Percentiles rank a stretch among this genome's conserved stretches.
phyloP scores from a whole-genome alignment of 2,888 invertebrate species.

The Crioceris asparagi region DNA sequence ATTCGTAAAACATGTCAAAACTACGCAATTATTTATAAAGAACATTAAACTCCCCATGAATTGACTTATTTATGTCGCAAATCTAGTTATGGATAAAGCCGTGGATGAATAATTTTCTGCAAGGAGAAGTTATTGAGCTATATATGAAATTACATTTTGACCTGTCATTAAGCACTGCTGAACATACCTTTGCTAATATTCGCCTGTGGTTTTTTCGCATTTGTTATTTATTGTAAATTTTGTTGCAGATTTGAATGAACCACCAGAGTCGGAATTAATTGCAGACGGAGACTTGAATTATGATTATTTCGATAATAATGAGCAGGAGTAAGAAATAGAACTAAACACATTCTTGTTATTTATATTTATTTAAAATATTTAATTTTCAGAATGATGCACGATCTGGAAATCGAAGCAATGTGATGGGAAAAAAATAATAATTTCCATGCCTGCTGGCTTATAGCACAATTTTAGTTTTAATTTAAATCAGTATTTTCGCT shows the following conservation, averaged over 20 bases:
- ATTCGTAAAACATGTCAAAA: no score
- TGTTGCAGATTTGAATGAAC: slow-evolving; percentile 27
- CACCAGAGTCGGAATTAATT: slow-evolving; percentile 28
- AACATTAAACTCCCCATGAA: no score
- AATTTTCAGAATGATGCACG: slow-evolving; percentile 28
- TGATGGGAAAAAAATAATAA: slow-evolving; percentile 13
- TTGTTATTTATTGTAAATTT: neutral
- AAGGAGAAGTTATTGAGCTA: no score
- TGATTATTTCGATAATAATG: slow-evolving; percentile 29
- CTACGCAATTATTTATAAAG: no score
- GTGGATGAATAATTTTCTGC: no score
- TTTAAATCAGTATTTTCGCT: slow-evolving; percentile 12
- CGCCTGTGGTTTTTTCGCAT: no score
- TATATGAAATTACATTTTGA: no score
- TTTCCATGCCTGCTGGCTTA: slow-evolving; percentile 10
- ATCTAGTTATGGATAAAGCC: no score
- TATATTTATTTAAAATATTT: slow-evolving; percentile 4
- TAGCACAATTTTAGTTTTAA: slow-evolving; percentile 16
- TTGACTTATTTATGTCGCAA: no score
- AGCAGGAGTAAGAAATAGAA: slow-evolving; percentile 21
- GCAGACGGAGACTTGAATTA: slow-evolving; percentile 31
- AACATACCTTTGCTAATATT: no score
- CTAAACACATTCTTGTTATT: slow-evolving; percentile 13
- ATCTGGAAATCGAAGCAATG: slow-evolving; percentile 33
- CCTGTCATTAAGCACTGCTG: no score